phyloP scores from a whole-genome alignment of 2,797 vertebrate genomes.

The Salarias fasciatus region DNA sequence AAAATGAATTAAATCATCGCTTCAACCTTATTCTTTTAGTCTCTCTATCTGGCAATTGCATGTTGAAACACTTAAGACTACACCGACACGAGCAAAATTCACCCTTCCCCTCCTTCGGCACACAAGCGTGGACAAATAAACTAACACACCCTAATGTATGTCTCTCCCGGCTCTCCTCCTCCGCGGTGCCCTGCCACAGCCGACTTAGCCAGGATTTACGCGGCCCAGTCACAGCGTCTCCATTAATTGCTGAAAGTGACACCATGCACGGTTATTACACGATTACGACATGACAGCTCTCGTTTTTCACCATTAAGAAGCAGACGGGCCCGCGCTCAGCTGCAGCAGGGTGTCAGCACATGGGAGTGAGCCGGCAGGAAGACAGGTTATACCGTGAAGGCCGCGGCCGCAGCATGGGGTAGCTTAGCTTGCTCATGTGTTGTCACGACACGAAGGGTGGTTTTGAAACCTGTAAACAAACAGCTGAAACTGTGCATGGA shows the following conservation, averaged over 20 bases:
- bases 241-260: slow-evolving; percentile 82
- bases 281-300: slow-evolving; percentile 84
- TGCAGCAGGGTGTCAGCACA: slow-evolving; percentile 65
- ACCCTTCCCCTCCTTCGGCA: slow-evolving; percentile 5
- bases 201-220: slow-evolving; percentile 78
- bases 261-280: slow-evolving; percentile 79
- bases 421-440: slow-evolving; percentile 57
- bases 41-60: slow-evolving; percentile 25
- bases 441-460: slow-evolving; percentile 34
- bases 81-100: slow-evolving; percentile 28
- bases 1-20: slow-evolving; percentile 15
- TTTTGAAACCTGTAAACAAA: slow-evolving; percentile 17
- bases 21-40: slow-evolving; percentile 5
- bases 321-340: slow-evolving; percentile 64
- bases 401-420: slow-evolving; percentile 38
- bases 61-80: slow-evolving; percentile 22
- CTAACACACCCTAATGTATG: slow-evolving; percentile 38
- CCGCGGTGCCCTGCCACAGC: slow-evolving; percentile 47
- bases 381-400: slow-evolving; percentile 48
- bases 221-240: slow-evolving; percentile 77
- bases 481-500: slow-evolving; percentile 6
- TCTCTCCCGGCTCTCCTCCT: slow-evolving; percentile 37
- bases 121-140: slow-evolving; percentile 44
- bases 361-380: slow-evolving; percentile 52
- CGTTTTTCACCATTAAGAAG: slow-evolving; percentile 80